Evolutionary conservation across 2,888 invertebrate species (phyloP).

Genomic region (Rotaria macrura): DNA sequence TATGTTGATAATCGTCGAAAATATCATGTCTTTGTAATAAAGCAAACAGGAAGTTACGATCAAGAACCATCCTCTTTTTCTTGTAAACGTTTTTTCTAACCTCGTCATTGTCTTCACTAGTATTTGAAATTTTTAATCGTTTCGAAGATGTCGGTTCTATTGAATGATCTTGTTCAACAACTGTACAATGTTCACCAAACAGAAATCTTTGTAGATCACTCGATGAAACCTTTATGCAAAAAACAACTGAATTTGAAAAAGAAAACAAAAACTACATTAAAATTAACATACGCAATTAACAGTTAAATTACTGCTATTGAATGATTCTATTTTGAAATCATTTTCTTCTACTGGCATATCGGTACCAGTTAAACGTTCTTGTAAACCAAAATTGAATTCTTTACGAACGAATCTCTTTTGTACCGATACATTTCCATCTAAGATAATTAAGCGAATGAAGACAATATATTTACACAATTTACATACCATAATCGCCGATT

Average conservation of each 20-base stretch:
- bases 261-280: too few species aligned
- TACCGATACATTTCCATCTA: background rate
- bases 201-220: background rate
- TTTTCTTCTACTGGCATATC: background rate
- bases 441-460: background rate
- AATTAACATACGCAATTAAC: background rate
- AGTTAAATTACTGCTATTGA: background rate
- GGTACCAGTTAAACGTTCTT: conserved; percentile 3
- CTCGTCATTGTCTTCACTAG: background rate
- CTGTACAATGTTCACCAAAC: background rate
- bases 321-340: background rate
- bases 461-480: background rate
- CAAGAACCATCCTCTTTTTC: too few species aligned
- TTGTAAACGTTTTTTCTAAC: too few species aligned
- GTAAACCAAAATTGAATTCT: conserved; percentile 15
- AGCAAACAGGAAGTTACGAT: too few species aligned
- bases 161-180: background rate
- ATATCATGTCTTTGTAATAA: too few species aligned
- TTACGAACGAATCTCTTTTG: background rate
- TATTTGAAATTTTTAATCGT: background rate
- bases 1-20: too few species aligned
- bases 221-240: background rate
- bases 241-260: too few species aligned
- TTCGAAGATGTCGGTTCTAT: background rate
- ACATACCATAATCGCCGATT: conserved; percentile 4